Evolutionary conservation across 2,113 vertebrate genomes (phyloP), one percentile per base, ranked within the genome.

Genomic region (Brachypodius melanocephalos): DNA sequence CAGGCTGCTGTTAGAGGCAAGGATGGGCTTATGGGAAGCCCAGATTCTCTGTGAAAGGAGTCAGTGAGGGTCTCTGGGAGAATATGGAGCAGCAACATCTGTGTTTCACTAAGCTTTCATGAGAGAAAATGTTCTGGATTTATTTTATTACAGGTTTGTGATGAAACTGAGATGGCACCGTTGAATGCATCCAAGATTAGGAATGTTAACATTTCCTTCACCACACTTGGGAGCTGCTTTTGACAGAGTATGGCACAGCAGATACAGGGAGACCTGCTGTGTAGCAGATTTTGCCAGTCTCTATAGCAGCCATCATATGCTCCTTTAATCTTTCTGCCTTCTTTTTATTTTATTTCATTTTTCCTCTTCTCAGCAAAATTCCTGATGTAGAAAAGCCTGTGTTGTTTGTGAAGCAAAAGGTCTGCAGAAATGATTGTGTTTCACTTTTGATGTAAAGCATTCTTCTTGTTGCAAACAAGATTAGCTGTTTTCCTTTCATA

Each of bases 121-220:
- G 8, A 86, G 34, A 57, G 31, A 90, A 91, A 90, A 59, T 5
- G 1, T 90, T 91, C 63, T 51, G 52, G 51, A 74, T 91, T 82
- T 22, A 34, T 91, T 90, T 94, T 94, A 90, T 93, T 94, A 61
- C 78, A 51, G 48, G 34, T 9, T 85, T 94, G 81, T 94, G 76
- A 90, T 86, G 71, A 95, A 93, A 82, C 34, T 86, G 92, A 91
- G 91, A 95, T 89, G 73, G 85, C 89, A 91, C 55, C 79, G 71
- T 10, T 51, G 55, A 76, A 79, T 17, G n/a, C 67, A 93, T 95
- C 95, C 91, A 77, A 95, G 90, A 95, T 93, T 91, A 96, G 93
- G 88, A 94, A 96, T 34, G 86, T 84, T 91, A 88, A 91, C 61
- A 7, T 93, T 94, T 93, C 67, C 57, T 94, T 91, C 63, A 61